A percentile compares a stretch with the other conserved stretches of the same genome.
Conservation (phyloP, 2,888 invertebrate genomes). For the Lepeophtheirus nordmannii region DNA sequence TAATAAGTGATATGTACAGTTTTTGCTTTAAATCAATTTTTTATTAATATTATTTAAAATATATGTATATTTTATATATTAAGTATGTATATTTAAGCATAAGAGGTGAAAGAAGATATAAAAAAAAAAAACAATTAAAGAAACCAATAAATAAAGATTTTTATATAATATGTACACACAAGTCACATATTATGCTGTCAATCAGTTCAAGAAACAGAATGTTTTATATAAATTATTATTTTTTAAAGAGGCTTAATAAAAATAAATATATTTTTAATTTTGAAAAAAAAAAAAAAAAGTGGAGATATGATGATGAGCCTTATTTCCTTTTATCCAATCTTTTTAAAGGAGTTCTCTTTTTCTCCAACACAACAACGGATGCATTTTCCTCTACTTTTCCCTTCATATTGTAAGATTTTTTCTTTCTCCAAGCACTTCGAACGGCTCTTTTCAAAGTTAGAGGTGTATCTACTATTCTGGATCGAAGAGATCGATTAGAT, state of each 20-base stretch:
- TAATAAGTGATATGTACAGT: too few relatives aligned
- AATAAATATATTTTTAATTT: not conserved
- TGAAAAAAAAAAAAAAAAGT: too few relatives aligned
- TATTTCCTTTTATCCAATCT: not conserved
- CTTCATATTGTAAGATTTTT: constrained; percentile 14
- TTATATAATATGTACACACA: too few relatives aligned
- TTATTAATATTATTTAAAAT: too few relatives aligned
- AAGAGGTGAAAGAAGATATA: too few relatives aligned
- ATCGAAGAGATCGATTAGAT: constrained; percentile 15
- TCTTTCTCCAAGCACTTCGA: not conserved
- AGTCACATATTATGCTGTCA: too few relatives aligned
- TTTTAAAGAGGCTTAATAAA: not conserved
- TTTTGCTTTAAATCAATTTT: too few relatives aligned
- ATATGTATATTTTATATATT: too few relatives aligned
- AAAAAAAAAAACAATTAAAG: too few relatives aligned
- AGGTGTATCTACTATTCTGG: constrained; percentile 15
- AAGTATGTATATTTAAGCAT: too few relatives aligned
- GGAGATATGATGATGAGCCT: too few relatives aligned
- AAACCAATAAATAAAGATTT: too few relatives aligned
- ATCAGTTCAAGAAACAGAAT: not conserved
- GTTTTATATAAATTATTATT: not conserved
- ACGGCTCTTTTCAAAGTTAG: constrained; percentile 1
- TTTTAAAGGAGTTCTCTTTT: not conserved
- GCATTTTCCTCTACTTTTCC: not conserved
- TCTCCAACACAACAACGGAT: not conserved